A percentile compares a stretch with the other conserved stretches of the same genome.
Evolutionary conservation across 2,113 vertebrate species (phyloP).

Genomic region (Pluvialis apricaria): DNA sequence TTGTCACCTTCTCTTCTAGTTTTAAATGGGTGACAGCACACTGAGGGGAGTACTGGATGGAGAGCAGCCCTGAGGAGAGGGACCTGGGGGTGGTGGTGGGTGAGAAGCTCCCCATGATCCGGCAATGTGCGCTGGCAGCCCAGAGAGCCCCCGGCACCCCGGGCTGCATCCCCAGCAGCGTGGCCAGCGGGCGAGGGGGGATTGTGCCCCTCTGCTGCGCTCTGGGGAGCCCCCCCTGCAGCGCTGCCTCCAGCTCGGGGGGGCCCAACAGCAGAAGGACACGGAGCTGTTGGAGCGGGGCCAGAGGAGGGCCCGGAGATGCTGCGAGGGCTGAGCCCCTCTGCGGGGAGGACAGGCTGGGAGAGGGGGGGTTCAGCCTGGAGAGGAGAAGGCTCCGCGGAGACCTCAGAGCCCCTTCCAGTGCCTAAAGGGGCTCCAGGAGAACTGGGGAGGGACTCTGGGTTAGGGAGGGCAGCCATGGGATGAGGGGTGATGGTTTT

Average conservation of each 20-base stretch:
- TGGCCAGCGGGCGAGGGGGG: too few species aligned
- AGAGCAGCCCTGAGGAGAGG: neutral
- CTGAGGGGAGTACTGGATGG: neutral
- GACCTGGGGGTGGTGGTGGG: neutral
- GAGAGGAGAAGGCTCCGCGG: too few species aligned
- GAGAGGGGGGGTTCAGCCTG: too few species aligned
- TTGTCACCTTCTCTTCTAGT: too few species aligned
- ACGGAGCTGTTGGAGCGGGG: neutral
- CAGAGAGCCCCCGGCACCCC: neutral
- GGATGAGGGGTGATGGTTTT: neutral
- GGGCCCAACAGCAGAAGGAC: neutral
- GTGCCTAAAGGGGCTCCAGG: neutral
- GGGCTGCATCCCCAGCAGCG: neutral
- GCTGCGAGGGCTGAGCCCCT: neutral
- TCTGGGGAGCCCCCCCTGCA: neutral
- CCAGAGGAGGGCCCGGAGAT: neutral
- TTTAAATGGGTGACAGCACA: fast-evolving
- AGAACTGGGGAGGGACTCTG: neutral
- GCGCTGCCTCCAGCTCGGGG: neutral
- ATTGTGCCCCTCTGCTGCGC: neutral
- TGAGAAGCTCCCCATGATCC: neutral
- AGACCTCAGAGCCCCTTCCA: neutral
- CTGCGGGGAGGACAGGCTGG: neutral
- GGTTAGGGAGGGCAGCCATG: too few species aligned
- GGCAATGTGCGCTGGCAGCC: neutral